phyloP scores from a whole-genome alignment of 2,888 invertebrate genomes.

The Myopa testacea region DNA sequence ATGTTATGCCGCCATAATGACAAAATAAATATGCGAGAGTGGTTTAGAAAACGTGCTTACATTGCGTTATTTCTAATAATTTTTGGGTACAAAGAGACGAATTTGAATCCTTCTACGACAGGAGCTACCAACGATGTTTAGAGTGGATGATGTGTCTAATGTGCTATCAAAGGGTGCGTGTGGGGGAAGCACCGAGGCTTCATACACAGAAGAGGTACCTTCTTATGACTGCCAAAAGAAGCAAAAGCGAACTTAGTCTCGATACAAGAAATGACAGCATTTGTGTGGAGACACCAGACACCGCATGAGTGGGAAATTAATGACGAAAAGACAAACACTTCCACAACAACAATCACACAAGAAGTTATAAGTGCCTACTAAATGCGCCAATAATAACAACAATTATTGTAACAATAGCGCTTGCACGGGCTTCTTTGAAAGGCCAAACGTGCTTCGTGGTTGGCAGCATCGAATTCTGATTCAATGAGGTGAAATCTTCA shows the following conservation, averaged over 20 bases:
- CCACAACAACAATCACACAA: constrained; percentile 14
- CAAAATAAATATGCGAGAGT: constrained; percentile 68
- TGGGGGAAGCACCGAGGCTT: too few relatives aligned
- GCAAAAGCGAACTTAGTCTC: constrained; percentile 2
- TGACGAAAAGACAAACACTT: not conserved
- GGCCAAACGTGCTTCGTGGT: not conserved
- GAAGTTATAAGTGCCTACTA: constrained; percentile 51
- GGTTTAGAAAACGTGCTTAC: constrained; percentile 60
- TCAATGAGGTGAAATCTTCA: too few relatives aligned
- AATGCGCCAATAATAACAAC: constrained; percentile 65
- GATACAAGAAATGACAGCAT: not conserved
- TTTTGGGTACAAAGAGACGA: constrained; percentile 49
- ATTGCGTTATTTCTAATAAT: constrained; percentile 39
- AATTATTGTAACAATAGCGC: constrained; percentile 48
- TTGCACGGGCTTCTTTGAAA: constrained; percentile 12
- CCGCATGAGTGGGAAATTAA: not conserved
- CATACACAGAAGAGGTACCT: constrained; percentile 26
- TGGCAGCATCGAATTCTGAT: too few relatives aligned
- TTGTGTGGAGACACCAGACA: not conserved
- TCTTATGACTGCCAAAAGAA: not conserved
- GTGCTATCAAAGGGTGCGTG: constrained; percentile 26
- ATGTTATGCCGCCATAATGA: constrained; percentile 64
- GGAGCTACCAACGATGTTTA: not conserved
- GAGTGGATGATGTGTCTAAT: constrained; percentile 42
- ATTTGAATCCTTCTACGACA: constrained; percentile 51